Evolutionary conservation across 2,888 invertebrate genomes (phyloP).

Genomic region (Ecliptopera silaceata): DNA sequence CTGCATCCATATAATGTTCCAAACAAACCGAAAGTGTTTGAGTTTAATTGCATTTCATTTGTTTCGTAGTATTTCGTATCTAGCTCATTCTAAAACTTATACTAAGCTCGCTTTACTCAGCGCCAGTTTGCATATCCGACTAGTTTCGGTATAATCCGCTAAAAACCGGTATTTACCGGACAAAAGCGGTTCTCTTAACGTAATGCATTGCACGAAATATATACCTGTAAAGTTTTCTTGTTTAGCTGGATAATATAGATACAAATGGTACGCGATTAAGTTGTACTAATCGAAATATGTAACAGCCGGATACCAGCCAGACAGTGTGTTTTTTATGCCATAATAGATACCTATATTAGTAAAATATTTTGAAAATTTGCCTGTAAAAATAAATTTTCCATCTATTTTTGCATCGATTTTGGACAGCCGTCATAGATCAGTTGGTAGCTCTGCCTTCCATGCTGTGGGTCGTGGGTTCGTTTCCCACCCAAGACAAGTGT

Average conservation of each 20-base stretch:
- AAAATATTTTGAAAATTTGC: no score
- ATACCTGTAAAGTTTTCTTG: conserved; percentile 14
- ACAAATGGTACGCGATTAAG: no score
- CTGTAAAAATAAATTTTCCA: no score
- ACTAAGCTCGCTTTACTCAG: conserved; percentile 44
- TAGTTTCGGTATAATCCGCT: conserved; percentile 59
- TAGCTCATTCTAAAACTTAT: conserved; percentile 14
- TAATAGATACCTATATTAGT: no score
- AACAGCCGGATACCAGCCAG: no score
- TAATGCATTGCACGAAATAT: conserved; percentile 43
- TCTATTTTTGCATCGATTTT: no score
- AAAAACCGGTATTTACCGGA: conserved; percentile 70
- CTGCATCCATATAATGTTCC: neutral
- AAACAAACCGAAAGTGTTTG: neutral
- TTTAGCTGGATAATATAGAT: conserved; percentile 9
- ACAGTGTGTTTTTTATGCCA: no score
- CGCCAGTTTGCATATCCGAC: conserved; percentile 63
- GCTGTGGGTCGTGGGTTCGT: no score
- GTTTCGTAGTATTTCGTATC: neutral
- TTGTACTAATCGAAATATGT: no score
- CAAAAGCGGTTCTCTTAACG: conserved; percentile 44
- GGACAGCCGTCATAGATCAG: no score
- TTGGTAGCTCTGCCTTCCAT: no score
- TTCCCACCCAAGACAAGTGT: no score
- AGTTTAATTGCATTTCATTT: conserved; percentile 2